Evolutionary conservation across 2,113 vertebrate genomes (phyloP), one percentile per base, ranked within the genome.

Genomic region (Suncus etruscus): DNA sequence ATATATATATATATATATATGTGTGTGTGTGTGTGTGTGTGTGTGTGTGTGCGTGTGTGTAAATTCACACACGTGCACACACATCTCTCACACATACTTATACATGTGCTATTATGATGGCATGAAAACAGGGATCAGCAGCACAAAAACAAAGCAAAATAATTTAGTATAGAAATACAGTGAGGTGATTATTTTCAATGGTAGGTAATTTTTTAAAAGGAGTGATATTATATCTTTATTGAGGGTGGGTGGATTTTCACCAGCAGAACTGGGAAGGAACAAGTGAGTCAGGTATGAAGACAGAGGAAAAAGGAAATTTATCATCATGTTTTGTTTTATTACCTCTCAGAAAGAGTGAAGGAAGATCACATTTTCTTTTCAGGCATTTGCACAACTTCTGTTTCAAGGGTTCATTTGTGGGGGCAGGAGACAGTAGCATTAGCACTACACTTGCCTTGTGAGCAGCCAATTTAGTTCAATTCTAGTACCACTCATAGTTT

Each of bases 131-230:
- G 29, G 47, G 20, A 31, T 63, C 2, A 45, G n/a, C 14, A 83
- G 1, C 50, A 70, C 22, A 80, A 27, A 78, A 50, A 83, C 8
- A 93, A 93, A 89, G 24, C 24, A 85, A 70, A 77, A 68, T 80
- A n/a, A 78, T 68, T 93, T 74, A 15, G 68, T 39, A 32, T 32
- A 3, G 24, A 89, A 83, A 74, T 70, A 68, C 1, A 50, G 58
- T 78, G 22, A 14, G 6, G 15, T 79, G 11, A 32, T 75, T 83
- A 70, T 66, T 25, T 11, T 73, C 31, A 16, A 15, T 69, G 79
- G 9, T 70, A 24, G 6, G 11, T 54, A 54, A 12, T 54, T 10
- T 54, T 54, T 11, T 15, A 54, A 54, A 54, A 54, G 3, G 18
- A 54, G 54, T 54, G 11, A 72, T 22, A 78, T 15, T 45, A 25